phyloP scores from a whole-genome alignment of 2,797 vertebrate genomes.

The Syndactyla subalaris region DNA sequence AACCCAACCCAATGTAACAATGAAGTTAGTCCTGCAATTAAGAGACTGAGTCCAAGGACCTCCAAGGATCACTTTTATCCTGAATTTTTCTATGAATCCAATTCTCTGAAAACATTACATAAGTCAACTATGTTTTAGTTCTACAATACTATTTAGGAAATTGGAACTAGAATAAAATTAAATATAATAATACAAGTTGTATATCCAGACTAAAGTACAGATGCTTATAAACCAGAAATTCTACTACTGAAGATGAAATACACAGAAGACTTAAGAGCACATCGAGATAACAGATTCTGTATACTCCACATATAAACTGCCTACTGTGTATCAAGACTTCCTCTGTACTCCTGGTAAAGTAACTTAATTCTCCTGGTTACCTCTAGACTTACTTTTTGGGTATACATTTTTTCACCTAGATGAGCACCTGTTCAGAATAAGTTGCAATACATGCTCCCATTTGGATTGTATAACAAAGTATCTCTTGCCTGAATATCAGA shows the following conservation, averaged over 20 bases:
- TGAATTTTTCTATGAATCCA: background rate
- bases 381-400: background rate
- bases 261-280: background rate
- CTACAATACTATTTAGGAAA: background rate
- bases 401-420: background rate
- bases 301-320: background rate
- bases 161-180: background rate
- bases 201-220: background rate
- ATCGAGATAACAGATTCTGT: background rate
- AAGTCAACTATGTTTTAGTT: background rate
- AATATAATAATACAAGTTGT: background rate
- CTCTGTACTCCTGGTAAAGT: background rate
- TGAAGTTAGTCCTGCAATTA: background rate
- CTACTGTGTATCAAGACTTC: background rate
- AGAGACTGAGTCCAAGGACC: background rate
- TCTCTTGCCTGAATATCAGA: background rate
- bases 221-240: background rate
- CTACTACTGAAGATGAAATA: background rate
- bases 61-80: background rate
- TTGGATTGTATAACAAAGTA: background rate
- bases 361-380: background rate
- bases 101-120: background rate
- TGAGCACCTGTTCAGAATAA: background rate
- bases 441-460: background rate
- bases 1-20: background rate